Conservation (phyloP, 2,797 vertebrate species). For the Ctenopoma kingsleyae region DNA sequence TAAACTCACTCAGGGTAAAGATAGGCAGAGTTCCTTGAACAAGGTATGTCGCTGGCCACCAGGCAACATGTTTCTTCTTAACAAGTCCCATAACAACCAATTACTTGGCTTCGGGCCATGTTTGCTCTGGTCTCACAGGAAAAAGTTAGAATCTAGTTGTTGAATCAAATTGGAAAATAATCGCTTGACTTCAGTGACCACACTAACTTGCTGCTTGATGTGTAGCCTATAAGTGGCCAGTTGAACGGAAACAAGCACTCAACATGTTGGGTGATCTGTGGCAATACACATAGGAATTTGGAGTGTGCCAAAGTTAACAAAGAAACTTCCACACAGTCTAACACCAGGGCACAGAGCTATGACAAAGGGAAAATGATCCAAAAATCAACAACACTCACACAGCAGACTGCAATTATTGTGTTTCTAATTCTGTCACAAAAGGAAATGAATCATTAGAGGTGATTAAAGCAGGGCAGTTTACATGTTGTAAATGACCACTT, state of each 20-base stretch:
- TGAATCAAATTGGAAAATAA: slow-evolving; percentile 54
- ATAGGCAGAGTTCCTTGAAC: slow-evolving; percentile 61
- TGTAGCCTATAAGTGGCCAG: slow-evolving; percentile 37
- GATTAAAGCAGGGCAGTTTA: slow-evolving; percentile 48
- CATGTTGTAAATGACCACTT: slow-evolving; percentile 43
- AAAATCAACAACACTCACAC: slow-evolving; percentile 26
- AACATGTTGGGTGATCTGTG: slow-evolving; percentile 55
- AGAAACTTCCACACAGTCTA: slow-evolving; percentile 46
- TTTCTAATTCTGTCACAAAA: slow-evolving; percentile 52
- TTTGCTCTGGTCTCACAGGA: slow-evolving; percentile 27
- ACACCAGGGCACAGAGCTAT: slow-evolving; percentile 38
- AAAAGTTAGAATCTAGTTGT: slow-evolving; percentile 21
- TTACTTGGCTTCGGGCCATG: slow-evolving; percentile 39
- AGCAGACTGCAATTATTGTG: slow-evolving; percentile 45
- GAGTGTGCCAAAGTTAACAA: slow-evolving; percentile 60
- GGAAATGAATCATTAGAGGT: slow-evolving; percentile 55
- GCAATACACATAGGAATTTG: slow-evolving; percentile 72
- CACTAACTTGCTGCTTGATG: slow-evolving; percentile 52
- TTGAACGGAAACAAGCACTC: slow-evolving; percentile 43
- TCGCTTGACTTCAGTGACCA: slow-evolving; percentile 32
- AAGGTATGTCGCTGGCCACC: slow-evolving; percentile 66
- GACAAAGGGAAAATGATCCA: slow-evolving; percentile 20
- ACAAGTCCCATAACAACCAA: slow-evolving; percentile 67
- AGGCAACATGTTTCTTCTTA: slow-evolving; percentile 55
- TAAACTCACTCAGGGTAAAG: slow-evolving; percentile 59